These are phyloP conservation scores for Allacma fusca DNA, from an alignment of 2,888 invertebrate genomes.

Conservation along the genomic window DNA sequence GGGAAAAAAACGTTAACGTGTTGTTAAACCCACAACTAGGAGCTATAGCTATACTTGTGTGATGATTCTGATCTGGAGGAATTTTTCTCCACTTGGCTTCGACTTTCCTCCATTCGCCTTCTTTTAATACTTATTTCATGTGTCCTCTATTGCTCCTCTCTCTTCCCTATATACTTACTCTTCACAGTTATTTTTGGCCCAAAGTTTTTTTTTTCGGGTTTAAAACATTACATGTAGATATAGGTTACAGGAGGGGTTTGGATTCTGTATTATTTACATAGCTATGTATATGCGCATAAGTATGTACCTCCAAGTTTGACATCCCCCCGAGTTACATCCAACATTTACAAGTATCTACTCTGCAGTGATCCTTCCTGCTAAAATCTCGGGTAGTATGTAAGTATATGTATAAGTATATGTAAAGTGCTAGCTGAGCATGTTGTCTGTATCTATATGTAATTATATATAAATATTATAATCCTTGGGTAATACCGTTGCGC, in stretches of 20 bases:
- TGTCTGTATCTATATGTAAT: background rate
- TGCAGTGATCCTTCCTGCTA: too few species aligned
- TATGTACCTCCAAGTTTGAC: too few species aligned
- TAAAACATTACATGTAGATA: background rate
- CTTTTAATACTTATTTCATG: conserved; percentile 2
- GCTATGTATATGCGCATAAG: too few species aligned
- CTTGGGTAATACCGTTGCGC: background rate
- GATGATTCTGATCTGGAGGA: conserved; percentile 39
- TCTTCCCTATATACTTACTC: background rate
- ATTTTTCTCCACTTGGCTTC: conserved; percentile 34
- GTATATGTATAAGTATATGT: background rate
- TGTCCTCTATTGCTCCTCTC: background rate
- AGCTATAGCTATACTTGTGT: background rate
- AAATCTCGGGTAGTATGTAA: too few species aligned
- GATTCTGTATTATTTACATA: too few species aligned
- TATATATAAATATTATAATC: background rate
- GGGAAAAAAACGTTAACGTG: conserved; percentile 5
- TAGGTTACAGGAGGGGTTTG: background rate
- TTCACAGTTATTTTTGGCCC: conserved; percentile 23
- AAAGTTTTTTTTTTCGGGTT: background rate
- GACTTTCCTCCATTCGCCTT: conserved; percentile 20
- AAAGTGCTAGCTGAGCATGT: background rate
- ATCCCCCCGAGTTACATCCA: too few species aligned
- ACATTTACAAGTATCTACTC: too few species aligned
- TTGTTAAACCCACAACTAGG: conserved; percentile 4